These are phyloP conservation scores for Hemitrygon akajei DNA, from an alignment of 2,797 vertebrate genomes.

Conservation along the genomic window DNA sequence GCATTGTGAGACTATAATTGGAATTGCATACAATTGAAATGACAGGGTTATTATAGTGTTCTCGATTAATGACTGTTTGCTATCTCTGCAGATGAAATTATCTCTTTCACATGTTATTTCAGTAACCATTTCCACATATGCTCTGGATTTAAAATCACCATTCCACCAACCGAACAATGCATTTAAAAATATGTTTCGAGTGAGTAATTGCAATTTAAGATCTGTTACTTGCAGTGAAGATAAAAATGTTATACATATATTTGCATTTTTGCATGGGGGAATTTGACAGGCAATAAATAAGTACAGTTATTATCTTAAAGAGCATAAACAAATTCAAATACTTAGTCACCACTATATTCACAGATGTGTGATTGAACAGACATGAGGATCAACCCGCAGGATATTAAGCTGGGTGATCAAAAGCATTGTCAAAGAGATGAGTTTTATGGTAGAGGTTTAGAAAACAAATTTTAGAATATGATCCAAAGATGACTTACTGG, in stretches of 20 bases:
- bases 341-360: not conserved
- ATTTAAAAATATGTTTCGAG: not conserved
- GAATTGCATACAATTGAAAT: not conserved
- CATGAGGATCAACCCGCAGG: not conserved
- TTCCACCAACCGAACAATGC: not conserved
- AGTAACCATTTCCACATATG: not conserved
- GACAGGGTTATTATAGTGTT: not conserved
- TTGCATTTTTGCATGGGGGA: not conserved
- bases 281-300: not conserved
- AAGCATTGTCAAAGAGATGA: not conserved
- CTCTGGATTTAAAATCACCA: not conserved
- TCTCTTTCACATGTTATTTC: not conserved
- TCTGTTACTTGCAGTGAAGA: not conserved
- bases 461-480: not conserved
- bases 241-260: not conserved
- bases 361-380: not conserved
- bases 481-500: not conserved
- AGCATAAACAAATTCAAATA: not conserved
- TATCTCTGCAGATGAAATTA: not conserved
- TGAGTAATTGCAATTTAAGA: not conserved
- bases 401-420: not conserved
- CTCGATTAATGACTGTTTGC: not conserved
- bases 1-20: not conserved
- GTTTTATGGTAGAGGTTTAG: not conserved
- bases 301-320: not conserved